Conservation (phyloP, 1,140 invertebrate species). For the Drosophila ironensis region DNA sequence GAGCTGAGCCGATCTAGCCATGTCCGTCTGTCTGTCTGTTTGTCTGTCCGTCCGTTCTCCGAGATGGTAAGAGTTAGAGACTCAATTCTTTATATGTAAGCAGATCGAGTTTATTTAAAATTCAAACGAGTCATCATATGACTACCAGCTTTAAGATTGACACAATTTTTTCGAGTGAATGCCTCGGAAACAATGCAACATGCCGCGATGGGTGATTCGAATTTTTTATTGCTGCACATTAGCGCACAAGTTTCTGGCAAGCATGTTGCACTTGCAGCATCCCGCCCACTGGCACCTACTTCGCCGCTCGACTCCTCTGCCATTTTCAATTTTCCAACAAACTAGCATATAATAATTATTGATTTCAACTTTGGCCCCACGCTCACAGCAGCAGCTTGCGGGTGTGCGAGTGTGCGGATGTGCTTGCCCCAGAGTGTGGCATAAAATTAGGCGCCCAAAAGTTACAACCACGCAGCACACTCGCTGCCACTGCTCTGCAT, state of each 20-base stretch:
- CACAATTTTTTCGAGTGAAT: constrained; percentile 10
- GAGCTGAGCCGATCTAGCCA: too few relatives aligned
- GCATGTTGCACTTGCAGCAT: constrained; percentile 52
- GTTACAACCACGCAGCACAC: constrained; percentile 14
- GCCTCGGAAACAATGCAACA: constrained; percentile 44
- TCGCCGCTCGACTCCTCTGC: neutral
- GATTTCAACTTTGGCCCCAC: constrained; percentile 64
- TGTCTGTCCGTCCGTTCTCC: too few relatives aligned
- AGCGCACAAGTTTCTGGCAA: constrained; percentile 74
- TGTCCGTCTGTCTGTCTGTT: too few relatives aligned
- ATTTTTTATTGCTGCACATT: constrained; percentile 72
- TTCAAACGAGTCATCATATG: too few relatives aligned
- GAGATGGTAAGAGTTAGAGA: too few relatives aligned
- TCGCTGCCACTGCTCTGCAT: too few relatives aligned
- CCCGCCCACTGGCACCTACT: neutral
- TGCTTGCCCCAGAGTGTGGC: constrained; percentile 16
- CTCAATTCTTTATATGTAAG: too few relatives aligned
- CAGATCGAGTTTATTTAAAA: too few relatives aligned
- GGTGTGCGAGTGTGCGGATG: constrained; percentile 6
- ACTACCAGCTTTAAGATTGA: too few relatives aligned
- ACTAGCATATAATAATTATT: constrained; percentile 71
- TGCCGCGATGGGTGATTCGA: constrained; percentile 60
- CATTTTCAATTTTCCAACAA: constrained; percentile 43
- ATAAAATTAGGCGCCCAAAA: constrained; percentile 56
- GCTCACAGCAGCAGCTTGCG: neutral